Conservation (phyloP, 2,797 vertebrate genomes). For the Semaprochilodus insignis region DNA sequence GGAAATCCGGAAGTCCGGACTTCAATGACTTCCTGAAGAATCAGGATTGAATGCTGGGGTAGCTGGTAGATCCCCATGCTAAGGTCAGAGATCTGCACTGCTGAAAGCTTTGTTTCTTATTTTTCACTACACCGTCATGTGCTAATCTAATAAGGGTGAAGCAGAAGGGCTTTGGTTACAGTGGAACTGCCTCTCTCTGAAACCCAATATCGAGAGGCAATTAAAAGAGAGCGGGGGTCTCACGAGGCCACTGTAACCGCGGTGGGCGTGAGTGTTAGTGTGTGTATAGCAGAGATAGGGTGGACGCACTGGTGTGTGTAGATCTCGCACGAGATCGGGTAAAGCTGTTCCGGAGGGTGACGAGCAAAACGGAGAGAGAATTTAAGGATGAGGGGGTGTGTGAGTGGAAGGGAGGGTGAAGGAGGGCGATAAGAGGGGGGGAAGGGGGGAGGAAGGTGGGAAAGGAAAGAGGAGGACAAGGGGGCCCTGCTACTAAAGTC, state of each 20-base stretch:
- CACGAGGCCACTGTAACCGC: slow-evolving; percentile 41
- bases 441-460: slow-evolving; percentile 21
- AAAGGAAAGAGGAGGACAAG: slow-evolving; percentile 40
- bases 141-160: slow-evolving; percentile 51
- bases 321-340: slow-evolving; percentile 44
- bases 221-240: slow-evolving; percentile 39
- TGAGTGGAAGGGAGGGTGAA: slow-evolving; percentile 38
- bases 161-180: slow-evolving; percentile 24
- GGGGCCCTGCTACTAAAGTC: slow-evolving; percentile 56
- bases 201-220: slow-evolving; percentile 47
- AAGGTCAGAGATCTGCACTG: not conserved
- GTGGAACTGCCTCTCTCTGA: slow-evolving; percentile 32
- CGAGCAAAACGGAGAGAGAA: slow-evolving; percentile 28
- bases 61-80: not conserved
- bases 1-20: no score
- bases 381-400: slow-evolving; percentile 27
- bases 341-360: slow-evolving; percentile 41
- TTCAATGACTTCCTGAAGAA: no score
- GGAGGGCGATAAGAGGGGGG: not conserved
- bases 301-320: slow-evolving; percentile 24
- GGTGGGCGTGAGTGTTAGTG: not conserved
- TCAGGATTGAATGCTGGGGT: not conserved
- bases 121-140: slow-evolving; percentile 34
- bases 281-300: slow-evolving; percentile 39
- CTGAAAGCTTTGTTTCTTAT: not conserved